phyloP scores from a whole-genome alignment of 1,140 invertebrate species.

The Gerris buenoi region DNA sequence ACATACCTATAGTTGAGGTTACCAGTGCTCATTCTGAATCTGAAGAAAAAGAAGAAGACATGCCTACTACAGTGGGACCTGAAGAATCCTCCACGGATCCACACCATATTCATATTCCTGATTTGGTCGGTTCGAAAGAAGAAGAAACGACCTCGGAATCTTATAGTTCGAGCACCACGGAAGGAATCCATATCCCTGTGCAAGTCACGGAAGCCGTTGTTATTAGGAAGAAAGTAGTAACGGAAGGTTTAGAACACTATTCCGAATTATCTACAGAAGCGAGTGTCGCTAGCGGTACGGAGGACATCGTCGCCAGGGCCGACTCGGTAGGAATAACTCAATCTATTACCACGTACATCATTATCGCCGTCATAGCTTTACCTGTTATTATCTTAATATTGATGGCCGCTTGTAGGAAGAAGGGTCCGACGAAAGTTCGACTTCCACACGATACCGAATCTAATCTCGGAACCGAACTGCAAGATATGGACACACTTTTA shows the following conservation, averaged over 20 bases:
- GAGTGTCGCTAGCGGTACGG: background rate
- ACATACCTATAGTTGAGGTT: no score
- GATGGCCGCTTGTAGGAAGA: constrained; percentile 5
- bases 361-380: constrained; percentile 10
- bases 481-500: constrained; percentile 20
- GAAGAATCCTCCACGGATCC: background rate
- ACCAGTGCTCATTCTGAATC: background rate
- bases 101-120: background rate
- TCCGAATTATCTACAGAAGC: background rate
- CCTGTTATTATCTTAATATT: constrained; percentile 11
- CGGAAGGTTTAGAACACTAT: background rate
- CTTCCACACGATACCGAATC: constrained; percentile 16
- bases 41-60: no score
- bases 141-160: background rate
- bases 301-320: background rate
- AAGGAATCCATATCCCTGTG: background rate
- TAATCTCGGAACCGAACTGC: constrained; percentile 19
- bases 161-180: background rate
- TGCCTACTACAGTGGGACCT: background rate
- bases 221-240: background rate
- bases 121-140: no score
- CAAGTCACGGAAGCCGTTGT: background rate
- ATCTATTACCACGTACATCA: constrained; percentile 2
- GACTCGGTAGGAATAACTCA: background rate
- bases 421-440: constrained; percentile 6